A percentile compares a stretch with the other conserved stretches of the same genome.
These are phyloP conservation scores for Synergus umbraculus DNA, from an alignment of 2,888 invertebrate genomes.

Conservation along the genomic window DNA sequence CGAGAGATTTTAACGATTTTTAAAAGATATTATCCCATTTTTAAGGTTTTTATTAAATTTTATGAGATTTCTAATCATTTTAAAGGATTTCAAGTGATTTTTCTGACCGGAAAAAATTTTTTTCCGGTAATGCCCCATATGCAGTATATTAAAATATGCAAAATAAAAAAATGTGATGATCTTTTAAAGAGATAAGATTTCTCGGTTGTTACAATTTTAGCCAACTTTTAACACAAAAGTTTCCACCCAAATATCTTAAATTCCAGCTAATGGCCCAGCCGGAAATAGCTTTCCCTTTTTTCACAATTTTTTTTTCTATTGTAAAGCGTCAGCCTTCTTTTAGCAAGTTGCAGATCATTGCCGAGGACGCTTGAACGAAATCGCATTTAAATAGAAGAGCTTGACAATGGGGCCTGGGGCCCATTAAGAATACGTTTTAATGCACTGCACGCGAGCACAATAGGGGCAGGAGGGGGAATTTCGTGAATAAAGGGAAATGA, in stretches of 20 bases:
- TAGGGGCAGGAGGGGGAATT: background rate
- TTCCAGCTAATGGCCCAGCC: constrained; percentile 12
- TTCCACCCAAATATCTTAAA: background rate
- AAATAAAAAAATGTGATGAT: background rate
- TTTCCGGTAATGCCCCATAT: no score
- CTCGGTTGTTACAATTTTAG: background rate
- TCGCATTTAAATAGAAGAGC: constrained; percentile 26
- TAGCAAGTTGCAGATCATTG: constrained; percentile 28
- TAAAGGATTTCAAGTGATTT: no score
- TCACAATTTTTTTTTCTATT: background rate
- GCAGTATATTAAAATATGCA: background rate
- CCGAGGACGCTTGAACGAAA: constrained; percentile 14
- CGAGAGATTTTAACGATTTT: no score
- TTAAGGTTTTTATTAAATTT: no score
- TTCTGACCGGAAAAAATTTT: no score
- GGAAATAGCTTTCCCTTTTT: constrained; percentile 15
- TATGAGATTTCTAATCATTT: no score
- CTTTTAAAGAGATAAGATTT: background rate
- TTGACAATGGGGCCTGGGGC: constrained; percentile 14
- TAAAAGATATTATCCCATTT: no score
- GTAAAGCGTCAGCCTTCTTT: constrained; percentile 9
- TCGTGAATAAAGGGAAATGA: constrained; percentile 24
- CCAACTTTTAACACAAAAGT: background rate
- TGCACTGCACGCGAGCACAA: constrained; percentile 19
- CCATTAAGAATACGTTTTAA: constrained; percentile 27